phyloP scores from a whole-genome alignment of 35 echinoderm and acorn worm genomes.

The Heliocidaris tuberculata region DNA sequence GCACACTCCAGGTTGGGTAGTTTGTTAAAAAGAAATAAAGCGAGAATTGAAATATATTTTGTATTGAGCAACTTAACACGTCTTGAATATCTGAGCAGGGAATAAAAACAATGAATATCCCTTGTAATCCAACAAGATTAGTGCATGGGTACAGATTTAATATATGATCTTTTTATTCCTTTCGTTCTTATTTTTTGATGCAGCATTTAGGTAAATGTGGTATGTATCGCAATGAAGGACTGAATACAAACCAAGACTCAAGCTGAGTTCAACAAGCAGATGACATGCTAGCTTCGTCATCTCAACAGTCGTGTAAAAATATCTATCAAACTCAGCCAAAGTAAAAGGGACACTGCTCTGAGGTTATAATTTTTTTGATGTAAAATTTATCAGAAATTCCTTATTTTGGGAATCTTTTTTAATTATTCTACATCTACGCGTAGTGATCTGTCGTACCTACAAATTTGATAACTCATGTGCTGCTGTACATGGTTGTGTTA shows the following conservation, averaged over 20 bases:
- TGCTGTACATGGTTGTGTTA: neutral
- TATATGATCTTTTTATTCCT: neutral
- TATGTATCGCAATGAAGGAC: conserved; percentile 89
- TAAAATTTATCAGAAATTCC: neutral
- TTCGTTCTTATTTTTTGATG: neutral
- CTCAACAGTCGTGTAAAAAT: neutral
- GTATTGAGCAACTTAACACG: too few relatives aligned
- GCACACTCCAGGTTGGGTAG: too few relatives aligned
- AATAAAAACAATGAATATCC: too few relatives aligned
- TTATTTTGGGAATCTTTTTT: neutral
- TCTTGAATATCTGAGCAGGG: too few relatives aligned
- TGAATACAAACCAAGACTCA: conserved; percentile 75
- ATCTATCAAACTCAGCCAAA: neutral
- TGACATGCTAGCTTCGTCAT: neutral
- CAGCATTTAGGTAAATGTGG: conserved; percentile 89
- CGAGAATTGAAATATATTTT: too few relatives aligned
- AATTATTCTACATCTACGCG: neutral
- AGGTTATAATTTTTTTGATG: neutral
- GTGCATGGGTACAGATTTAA: neutral
- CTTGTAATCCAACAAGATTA: neutral
- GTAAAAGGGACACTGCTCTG: neutral
- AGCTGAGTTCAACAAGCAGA: conserved; percentile 68
- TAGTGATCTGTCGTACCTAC: neutral
- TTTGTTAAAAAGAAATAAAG: too few relatives aligned
- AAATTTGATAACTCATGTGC: neutral